Base-by-base conservation (phyloP, 2,888 invertebrate species). In the Drosophila nr. medialis region DNA sequence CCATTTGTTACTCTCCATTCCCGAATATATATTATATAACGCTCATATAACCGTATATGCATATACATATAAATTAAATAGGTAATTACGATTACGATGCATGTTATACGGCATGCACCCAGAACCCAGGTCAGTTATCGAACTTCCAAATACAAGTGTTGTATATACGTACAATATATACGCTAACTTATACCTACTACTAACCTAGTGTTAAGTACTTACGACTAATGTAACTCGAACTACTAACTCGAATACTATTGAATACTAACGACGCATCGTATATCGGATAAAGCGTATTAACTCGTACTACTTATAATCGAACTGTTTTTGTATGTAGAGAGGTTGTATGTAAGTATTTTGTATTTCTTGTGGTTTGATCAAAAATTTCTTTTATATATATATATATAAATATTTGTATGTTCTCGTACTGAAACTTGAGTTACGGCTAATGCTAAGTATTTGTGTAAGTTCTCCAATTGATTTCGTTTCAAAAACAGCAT, bases 111-210 rank as follows among this genome's bases (percentile, higher is more conserved):
- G 89, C 83, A 84, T 89, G 89, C 66, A 63, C 64, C 89, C 83
- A 83, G 48, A 81, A 87, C 84, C 90, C 84, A 85, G 84, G 84
- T 85, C 84, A 89, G 84, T 89, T 89, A 86, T 85, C 86, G 88
- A 87, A 85, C 84, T 85, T 85, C 84, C 84, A 85, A 58, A 29
- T 45, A 45, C 36, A 36, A 65, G 70, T 80, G 76, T 89, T 89
- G 89, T 80, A 81, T 64, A 79, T 81, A 81, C 36, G 64, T 55
- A 59, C 29, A 55, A n/a, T 38, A 48, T 21, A 78, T 64, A 75
- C 51, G 38, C 58, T 66, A 62, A 77, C 58, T 54, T 56, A 86
- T 70, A 82, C 71, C 69, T 66, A 79, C 53, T 61, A 70, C 50
- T 77, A 83, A 77, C 24, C 60, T 78, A 66, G 64, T 38, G 27